Conservation (phyloP, 2,113 vertebrate genomes). For the Chunga burmeisteri region DNA sequence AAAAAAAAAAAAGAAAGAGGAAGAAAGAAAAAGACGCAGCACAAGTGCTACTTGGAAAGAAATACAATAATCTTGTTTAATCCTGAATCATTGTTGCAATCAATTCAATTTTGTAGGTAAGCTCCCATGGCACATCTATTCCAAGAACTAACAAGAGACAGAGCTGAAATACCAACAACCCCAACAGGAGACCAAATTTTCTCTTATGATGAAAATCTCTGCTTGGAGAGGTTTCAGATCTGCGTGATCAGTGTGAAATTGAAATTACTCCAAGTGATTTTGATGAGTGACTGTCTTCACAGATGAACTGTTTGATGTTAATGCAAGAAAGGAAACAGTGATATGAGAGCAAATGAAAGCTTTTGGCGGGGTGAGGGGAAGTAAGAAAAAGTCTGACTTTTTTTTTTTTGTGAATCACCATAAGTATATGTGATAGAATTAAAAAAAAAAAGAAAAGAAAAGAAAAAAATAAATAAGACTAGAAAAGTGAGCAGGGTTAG, state of each 20-base stretch:
- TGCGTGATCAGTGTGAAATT: conserved; percentile 49
- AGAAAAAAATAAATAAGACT: not conserved
- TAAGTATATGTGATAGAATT: not conserved
- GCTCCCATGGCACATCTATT: conserved; percentile 4
- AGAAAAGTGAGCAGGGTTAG: not conserved
- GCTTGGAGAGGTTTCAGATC: conserved; percentile 41
- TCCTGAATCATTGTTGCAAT: conserved; percentile 39
- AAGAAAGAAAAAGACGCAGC: not conserved
- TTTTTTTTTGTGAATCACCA: not conserved
- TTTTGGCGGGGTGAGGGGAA: rapidly evolving
- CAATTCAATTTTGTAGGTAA: conserved; percentile 46
- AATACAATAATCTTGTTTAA: conserved; percentile 38
- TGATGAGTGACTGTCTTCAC: conserved; percentile 40
- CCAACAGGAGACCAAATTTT: conserved; percentile 33
- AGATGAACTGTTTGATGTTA: conserved; percentile 8
- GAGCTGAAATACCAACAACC: conserved; percentile 14
- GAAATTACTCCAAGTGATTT: conserved; percentile 54
- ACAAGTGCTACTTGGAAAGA: not conserved
- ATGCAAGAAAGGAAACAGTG: not conserved
- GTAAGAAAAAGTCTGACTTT: not conserved
- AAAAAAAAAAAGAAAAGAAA: not conserved
- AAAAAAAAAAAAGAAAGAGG: not conserved
- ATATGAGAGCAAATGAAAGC: not conserved
- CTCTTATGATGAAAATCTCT: conserved; percentile 40
- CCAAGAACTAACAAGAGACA: conserved; percentile 7